A percentile compares a stretch with the other conserved stretches of the same genome.
Conservation (phyloP, 2,113 vertebrate species). For the Lagopus muta region DNA sequence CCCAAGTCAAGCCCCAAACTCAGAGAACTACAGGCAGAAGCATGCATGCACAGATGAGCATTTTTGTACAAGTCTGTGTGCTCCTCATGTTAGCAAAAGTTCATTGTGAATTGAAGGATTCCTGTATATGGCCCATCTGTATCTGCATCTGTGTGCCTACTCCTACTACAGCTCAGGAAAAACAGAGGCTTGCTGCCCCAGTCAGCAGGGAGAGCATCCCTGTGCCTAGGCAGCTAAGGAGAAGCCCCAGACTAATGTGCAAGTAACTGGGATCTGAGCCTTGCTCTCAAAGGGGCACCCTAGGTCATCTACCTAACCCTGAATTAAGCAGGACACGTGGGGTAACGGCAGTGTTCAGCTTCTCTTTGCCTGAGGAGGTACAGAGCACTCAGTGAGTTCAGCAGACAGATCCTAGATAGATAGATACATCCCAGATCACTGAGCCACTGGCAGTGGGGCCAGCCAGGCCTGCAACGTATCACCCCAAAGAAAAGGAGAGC, state of each 20-base stretch:
- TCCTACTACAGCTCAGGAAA: background rate
- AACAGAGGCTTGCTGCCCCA: background rate
- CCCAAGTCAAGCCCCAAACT: background rate
- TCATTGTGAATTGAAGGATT: background rate
- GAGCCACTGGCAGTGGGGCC: background rate
- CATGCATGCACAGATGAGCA: too few relatives aligned
- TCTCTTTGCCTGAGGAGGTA: background rate
- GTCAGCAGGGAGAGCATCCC: background rate
- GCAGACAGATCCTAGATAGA: background rate
- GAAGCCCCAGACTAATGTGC: background rate
- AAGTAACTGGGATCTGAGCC: background rate
- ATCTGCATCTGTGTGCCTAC: background rate
- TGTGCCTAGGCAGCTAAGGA: background rate
- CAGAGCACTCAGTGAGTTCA: background rate
- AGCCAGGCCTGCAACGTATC: background rate
- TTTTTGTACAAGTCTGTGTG: background rate
- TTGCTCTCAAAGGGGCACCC: background rate
- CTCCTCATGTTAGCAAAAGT: background rate
- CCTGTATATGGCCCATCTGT: background rate
- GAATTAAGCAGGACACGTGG: background rate
- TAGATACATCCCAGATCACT: background rate
- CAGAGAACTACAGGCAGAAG: background rate
- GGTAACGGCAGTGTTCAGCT: background rate
- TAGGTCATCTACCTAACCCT: background rate
- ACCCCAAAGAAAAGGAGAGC: background rate